Evolutionary conservation across 53 echinoderm and acorn worm genomes (phyloP).

Genomic region (Antedon mediterranea): DNA sequence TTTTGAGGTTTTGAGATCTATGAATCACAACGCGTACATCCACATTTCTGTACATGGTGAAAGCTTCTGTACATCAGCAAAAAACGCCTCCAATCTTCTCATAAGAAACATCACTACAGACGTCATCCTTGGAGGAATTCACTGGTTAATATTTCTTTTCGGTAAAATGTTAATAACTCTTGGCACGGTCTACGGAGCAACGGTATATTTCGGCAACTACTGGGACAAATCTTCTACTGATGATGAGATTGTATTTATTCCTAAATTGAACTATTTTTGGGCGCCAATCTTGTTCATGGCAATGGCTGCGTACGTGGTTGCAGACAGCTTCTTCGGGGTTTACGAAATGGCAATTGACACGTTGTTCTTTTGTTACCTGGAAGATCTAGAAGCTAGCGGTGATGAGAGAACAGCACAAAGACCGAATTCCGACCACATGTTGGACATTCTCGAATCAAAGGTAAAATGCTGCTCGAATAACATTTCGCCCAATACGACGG

Average conservation of each 20-base stretch:
- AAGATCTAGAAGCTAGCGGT: constrained; percentile 83
- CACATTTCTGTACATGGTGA: constrained; percentile 92
- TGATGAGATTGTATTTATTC: constrained; percentile 11
- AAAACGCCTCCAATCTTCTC: constrained; percentile 72
- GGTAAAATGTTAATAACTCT: constrained; percentile 53
- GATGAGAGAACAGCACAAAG: too few species aligned
- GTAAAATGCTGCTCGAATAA: too few species aligned
- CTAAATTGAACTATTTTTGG: constrained; percentile 68
- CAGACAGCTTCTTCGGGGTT: constrained; percentile 69
- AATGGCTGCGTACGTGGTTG: constrained; percentile 54
- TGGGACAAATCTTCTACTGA: constrained; percentile 17
- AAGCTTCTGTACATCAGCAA: constrained; percentile 59
- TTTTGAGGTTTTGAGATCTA: constrained; percentile 65
- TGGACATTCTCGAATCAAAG: too few species aligned
- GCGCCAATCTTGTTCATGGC: constrained; percentile 67
- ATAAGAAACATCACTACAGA: constrained; percentile 80
- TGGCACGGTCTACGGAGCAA: constrained; percentile 46
- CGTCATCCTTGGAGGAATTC: constrained; percentile 66
- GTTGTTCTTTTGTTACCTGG: constrained; percentile 80
- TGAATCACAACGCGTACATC: constrained; percentile 89
- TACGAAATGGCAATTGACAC: constrained; percentile 99
- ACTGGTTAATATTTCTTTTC: constrained; percentile 74
- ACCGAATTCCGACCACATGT: too few species aligned
- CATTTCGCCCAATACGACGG: too few species aligned
- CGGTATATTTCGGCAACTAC: constrained; percentile 62